Percentiles rank a stretch among this genome's conserved stretches.
Conservation (phyloP, 2,797 vertebrate species). For the Hydrocynus forskahlii region DNA sequence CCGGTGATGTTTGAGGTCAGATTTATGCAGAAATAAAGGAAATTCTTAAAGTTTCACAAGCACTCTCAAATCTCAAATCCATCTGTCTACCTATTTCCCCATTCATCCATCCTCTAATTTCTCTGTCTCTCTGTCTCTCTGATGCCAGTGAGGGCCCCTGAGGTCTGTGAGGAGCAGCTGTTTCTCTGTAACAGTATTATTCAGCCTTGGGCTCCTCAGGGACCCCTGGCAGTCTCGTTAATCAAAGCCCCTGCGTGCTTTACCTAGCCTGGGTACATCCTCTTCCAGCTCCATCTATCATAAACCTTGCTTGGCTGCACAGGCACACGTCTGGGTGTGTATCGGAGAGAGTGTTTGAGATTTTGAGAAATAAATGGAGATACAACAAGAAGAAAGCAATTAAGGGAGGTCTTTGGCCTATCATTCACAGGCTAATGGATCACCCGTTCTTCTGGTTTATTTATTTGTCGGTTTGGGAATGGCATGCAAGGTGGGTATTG, state of each 20-base stretch:
- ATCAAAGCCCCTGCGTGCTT: slow-evolving; percentile 76
- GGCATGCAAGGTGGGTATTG: slow-evolving; percentile 36
- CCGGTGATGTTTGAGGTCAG: no score
- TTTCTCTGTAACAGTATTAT: slow-evolving; percentile 73
- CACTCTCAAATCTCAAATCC: not conserved
- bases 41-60: no score
- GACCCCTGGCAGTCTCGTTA: slow-evolving; percentile 77
- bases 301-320: slow-evolving; percentile 65
- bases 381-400: slow-evolving; percentile 66
- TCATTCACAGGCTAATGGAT: slow-evolving; percentile 73
- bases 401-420: slow-evolving; percentile 73
- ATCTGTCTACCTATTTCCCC: slow-evolving; percentile 12
- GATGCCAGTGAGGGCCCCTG: slow-evolving; percentile 29
- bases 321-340: slow-evolving; percentile 22
- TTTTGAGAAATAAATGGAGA: slow-evolving; percentile 70
- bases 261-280: slow-evolving; percentile 71
- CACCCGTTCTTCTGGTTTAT: slow-evolving; percentile 49
- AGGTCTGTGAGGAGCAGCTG: slow-evolving; percentile 66
- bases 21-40: no score
- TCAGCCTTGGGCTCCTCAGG: slow-evolving; percentile 75
- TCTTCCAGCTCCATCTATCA: slow-evolving; percentile 79
- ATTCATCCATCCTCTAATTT: slow-evolving; percentile 38
- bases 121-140: slow-evolving; percentile 37
- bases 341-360: slow-evolving; percentile 63
- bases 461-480: slow-evolving; percentile 47